Base-by-base conservation (phyloP, 2,113 vertebrate species). In the Patagioenas fasciata region DNA sequence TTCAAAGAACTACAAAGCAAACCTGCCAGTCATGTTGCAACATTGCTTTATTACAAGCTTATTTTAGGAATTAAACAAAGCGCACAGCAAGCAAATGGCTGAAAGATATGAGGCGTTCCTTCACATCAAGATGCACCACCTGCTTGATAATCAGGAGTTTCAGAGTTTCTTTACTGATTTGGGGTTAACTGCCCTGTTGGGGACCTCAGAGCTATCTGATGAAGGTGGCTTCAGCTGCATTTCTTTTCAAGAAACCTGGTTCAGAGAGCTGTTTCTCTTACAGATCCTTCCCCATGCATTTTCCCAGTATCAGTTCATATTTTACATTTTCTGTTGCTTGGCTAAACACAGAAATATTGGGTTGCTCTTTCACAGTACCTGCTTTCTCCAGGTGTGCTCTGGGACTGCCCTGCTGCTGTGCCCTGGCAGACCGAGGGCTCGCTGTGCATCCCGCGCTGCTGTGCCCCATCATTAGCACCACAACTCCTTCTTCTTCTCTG, bases 361-460 rank as follows among this genome's bases (percentile, higher is more conserved):
- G 26, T 34, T 70, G 20, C 31, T 28, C 32, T 54, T 74, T 50
- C 15, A 7, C 20, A 57, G 67, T 11, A n/a, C 2, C 17, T 54
- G 26, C 16, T 65, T 40, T 75, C 38, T 53, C 21, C 3, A n/a
- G 62, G 38, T 5, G 1, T 66, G 57, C 34, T 74, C 47, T 61
- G 6, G 6, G 48, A 14, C 31, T 34, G 3, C 28, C 15, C 17
- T 54, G 24, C 57, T 1, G 1, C 78, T 44, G 26, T 4, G 40
- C 26, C 15, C 50, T 23, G n/a, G 11, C 40, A 13, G 29, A 15
- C 5, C 0, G 4, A 53, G 48, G 11, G 15, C 9, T 71, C 0
- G 0, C 51, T 20, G 25, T 10, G 34, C 40, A 31, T 44, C 57
- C 14, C 1, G 0, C 0, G 0, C 21, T 60, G 29, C n/a, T 34